Evolutionary conservation across 2,797 vertebrate genomes (phyloP).

Genomic region (Cryptoblepharus egeriae): DNA sequence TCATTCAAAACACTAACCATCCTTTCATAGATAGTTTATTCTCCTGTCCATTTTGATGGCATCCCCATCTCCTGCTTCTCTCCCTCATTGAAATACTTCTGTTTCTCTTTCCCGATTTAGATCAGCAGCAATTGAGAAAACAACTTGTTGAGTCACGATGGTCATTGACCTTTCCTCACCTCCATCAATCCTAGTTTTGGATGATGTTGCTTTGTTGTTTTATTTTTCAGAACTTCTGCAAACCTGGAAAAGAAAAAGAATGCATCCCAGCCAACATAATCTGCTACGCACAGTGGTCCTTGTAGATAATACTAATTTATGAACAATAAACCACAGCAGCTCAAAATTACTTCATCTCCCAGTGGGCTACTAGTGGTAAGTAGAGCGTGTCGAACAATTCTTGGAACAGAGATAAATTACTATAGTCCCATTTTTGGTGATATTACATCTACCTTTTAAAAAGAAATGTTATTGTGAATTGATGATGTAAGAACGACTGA

Average conservation of each 20-base stretch:
- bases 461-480: not conserved
- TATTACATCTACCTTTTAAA: constrained; percentile 13
- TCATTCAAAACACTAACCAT: not conserved
- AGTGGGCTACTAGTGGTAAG: constrained; percentile 3
- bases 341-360: constrained; percentile 36
- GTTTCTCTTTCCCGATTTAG: constrained; percentile 9
- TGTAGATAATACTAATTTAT: not conserved
- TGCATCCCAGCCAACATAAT: constrained; percentile 21
- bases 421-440: not conserved
- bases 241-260: constrained; percentile 12
- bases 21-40: not conserved
- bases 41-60: not conserved
- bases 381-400: constrained; percentile 15
- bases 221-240: constrained; percentile 11
- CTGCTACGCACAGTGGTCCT: constrained; percentile 3
- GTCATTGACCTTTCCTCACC: constrained; percentile 16
- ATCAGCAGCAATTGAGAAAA: constrained; percentile 28
- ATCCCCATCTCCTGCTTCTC: not conserved
- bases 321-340: not conserved
- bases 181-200: not conserved
- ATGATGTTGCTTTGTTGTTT: constrained; percentile 21
- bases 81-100: not conserved
- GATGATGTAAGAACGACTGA: constrained; percentile 1
- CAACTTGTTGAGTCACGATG: constrained; percentile 5
- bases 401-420: constrained; percentile 7